Conservation (phyloP, 1,140 invertebrate genomes). For the Pissodes strobi region DNA sequence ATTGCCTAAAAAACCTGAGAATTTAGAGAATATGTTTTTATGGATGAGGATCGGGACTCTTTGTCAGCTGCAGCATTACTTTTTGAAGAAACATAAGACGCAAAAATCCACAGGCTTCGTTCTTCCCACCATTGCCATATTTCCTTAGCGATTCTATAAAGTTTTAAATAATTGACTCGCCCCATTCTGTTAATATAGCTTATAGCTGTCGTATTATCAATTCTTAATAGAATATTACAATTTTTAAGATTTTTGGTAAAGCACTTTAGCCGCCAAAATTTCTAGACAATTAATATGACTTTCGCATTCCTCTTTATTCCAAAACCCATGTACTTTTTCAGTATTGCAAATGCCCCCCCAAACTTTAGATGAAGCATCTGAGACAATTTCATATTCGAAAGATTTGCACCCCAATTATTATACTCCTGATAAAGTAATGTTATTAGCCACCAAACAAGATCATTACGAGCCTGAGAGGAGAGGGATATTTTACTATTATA, state of each 20-base stretch:
- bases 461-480: neutral
- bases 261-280: slow-evolving; percentile 42
- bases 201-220: no score
- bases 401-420: neutral
- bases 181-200: no score
- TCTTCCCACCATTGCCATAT: slow-evolving; percentile 48
- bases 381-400: slow-evolving; percentile 33
- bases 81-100: no score
- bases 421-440: slow-evolving; percentile 10
- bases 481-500: neutral
- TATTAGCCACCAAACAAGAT: slow-evolving; percentile 45
- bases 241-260: slow-evolving; percentile 32
- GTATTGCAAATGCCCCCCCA: slow-evolving; percentile 42
- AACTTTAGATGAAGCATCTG: slow-evolving; percentile 31
- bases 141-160: neutral
- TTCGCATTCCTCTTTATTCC: slow-evolving; percentile 29
- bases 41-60: no score
- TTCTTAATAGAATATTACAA: slow-evolving; percentile 27
- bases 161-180: neutral
- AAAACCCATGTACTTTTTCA: slow-evolving; percentile 37
- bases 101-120: slow-evolving; percentile 40
- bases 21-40: neutral
- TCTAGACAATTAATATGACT: slow-evolving; percentile 48
- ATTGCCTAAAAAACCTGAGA: slow-evolving; percentile 24
- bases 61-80: no score